phyloP scores from a whole-genome alignment of 2,888 invertebrate genomes.

The Globia sparganii region DNA sequence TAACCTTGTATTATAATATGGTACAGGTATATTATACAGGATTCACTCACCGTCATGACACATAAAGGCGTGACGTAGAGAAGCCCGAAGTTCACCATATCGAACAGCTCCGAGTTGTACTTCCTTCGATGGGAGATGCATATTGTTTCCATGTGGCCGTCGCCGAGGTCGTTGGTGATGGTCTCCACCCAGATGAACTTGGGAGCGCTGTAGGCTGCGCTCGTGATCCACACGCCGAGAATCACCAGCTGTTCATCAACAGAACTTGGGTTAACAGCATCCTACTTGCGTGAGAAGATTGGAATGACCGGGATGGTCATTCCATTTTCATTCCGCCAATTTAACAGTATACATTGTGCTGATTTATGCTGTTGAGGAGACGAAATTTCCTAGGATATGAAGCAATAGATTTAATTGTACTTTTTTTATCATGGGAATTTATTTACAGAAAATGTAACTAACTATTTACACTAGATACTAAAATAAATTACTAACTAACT shows the following conservation, averaged over 20 bases:
- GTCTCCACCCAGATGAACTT: constrained; percentile 96
- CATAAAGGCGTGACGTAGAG: constrained; percentile 95
- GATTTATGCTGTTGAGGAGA: background rate
- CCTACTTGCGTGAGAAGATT: background rate
- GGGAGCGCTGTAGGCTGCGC: constrained; percentile 95
- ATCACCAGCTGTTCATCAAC: constrained; percentile 92
- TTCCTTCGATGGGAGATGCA: constrained; percentile 94
- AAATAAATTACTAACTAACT: too few relatives aligned
- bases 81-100: constrained; percentile 95
- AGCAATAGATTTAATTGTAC: background rate
- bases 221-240: constrained; percentile 94
- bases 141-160: constrained; percentile 92
- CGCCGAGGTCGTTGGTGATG: constrained; percentile 91
- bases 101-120: constrained; percentile 94
- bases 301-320: background rate
- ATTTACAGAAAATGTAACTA: too few relatives aligned
- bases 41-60: constrained; percentile 93
- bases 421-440: too few relatives aligned
- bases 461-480: too few relatives aligned
- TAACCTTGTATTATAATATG: too few relatives aligned
- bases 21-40: background rate
- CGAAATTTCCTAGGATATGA: too few relatives aligned
- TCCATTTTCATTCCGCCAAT: background rate
- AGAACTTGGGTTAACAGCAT: background rate
- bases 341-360: background rate